Evolutionary conservation across 2,888 invertebrate genomes (phyloP).

Genomic region (Parnassius orleans): DNA sequence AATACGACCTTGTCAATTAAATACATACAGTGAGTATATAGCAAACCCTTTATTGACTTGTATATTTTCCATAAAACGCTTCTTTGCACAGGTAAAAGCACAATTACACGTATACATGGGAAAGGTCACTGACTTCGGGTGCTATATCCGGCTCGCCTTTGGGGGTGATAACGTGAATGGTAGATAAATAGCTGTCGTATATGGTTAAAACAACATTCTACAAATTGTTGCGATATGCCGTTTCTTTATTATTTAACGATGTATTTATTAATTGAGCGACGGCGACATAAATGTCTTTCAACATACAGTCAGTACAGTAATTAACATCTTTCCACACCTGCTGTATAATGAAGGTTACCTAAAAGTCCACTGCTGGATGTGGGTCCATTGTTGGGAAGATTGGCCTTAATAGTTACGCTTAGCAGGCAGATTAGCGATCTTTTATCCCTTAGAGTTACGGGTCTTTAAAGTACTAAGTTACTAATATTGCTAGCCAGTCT

Average conservation of each 20-base stretch:
- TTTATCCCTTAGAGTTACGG: too few relatives aligned
- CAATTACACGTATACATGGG: not conserved
- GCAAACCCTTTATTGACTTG: slow-evolving; percentile 15
- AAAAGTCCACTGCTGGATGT: too few relatives aligned
- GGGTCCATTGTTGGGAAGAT: too few relatives aligned
- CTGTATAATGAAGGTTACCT: too few relatives aligned
- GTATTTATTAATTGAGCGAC: slow-evolving; percentile 14
- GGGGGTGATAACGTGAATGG: not conserved
- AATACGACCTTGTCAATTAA: slow-evolving; percentile 5
- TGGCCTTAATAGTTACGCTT: too few relatives aligned
- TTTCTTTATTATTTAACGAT: slow-evolving; percentile 18
- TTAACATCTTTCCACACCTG: too few relatives aligned
- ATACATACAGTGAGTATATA: slow-evolving; percentile 2
- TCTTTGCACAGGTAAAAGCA: slow-evolving; percentile 10
- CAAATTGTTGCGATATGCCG: slow-evolving; percentile 20
- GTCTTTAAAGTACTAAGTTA: too few relatives aligned
- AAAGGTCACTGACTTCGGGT: slow-evolving; percentile 16
- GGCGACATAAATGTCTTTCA: not conserved
- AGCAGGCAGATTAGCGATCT: too few relatives aligned
- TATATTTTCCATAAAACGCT: slow-evolving; percentile 13
- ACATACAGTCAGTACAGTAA: too few relatives aligned
- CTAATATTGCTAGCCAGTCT: too few relatives aligned
- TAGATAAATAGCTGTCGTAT: slow-evolving; percentile 15
- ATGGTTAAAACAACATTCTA: slow-evolving; percentile 20
- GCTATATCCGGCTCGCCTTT: slow-evolving; percentile 22